Conservation (phyloP, 2,888 invertebrate species). For the Zeuzera pyrina region DNA sequence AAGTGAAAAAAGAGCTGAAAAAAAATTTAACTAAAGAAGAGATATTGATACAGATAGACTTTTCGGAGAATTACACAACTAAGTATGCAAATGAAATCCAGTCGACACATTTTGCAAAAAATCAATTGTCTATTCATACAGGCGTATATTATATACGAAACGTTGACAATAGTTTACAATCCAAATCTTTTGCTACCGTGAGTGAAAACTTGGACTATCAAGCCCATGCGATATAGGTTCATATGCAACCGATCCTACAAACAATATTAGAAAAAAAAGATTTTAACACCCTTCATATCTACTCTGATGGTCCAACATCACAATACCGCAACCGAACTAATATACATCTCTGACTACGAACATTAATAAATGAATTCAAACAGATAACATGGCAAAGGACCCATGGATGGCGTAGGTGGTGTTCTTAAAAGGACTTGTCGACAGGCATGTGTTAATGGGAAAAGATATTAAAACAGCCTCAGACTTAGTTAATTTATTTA, state of each 20-base stretch:
- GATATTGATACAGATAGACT: too few species aligned
- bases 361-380: conserved; percentile 14
- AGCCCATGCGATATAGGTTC: conserved; percentile 17
- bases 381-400: conserved; percentile 10
- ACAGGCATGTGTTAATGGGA: conserved; percentile 15
- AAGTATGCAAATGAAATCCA: conserved; percentile 15
- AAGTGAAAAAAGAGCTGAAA: too few species aligned
- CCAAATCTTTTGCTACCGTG: conserved; percentile 16
- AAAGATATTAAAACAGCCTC: conserved; percentile 15
- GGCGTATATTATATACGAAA: conserved; percentile 13
- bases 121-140: conserved; percentile 10
- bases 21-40: too few species aligned
- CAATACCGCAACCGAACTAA: conserved; percentile 18
- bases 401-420: conserved; percentile 15
- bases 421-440: conserved; percentile 10
- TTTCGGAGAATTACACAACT: conserved; percentile 13
- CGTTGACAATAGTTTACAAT: conserved; percentile 8
- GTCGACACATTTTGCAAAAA: conserved; percentile 10
- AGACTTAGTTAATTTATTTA: conserved; percentile 15
- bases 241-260: conserved; percentile 15
- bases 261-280: conserved; percentile 13
- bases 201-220: conserved; percentile 18
- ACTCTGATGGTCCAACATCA: conserved; percentile 17
- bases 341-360: conserved; percentile 14
- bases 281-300: conserved; percentile 14